These are phyloP conservation scores for Andrena haemorrhoa DNA, from an alignment of 2,888 invertebrate species.

Conservation along the genomic window DNA sequence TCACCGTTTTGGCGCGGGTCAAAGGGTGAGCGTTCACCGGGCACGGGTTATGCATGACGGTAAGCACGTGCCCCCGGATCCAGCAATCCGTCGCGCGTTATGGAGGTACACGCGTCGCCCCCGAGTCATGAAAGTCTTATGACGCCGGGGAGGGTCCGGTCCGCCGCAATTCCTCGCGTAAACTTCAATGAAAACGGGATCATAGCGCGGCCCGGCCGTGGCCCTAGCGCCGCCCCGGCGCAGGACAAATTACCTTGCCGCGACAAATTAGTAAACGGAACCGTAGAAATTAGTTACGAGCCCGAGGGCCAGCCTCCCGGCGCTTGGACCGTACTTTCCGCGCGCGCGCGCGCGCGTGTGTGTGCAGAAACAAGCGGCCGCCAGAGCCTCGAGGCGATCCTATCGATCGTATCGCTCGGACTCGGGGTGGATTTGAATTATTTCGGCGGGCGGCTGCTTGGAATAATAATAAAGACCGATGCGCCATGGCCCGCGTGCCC, in stretches of 20 bases:
- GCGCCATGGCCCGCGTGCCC: slow-evolving; percentile 5
- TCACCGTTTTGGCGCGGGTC: slow-evolving; percentile 69
- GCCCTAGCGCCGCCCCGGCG: slow-evolving; percentile 9
- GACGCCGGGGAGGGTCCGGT: slow-evolving; percentile 57
- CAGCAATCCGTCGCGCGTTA: slow-evolving; percentile 54
- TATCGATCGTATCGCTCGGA: slow-evolving; percentile 53
- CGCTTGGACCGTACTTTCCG: slow-evolving; percentile 13
- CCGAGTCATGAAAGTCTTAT: slow-evolving; percentile 75
- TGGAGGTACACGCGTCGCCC: slow-evolving; percentile 45
- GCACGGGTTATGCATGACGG: slow-evolving; percentile 57
- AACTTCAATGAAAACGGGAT: slow-evolving; percentile 74
- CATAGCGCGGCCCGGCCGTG: slow-evolving; percentile 12
- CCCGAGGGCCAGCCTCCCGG: slow-evolving; percentile 6
- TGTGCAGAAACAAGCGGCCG: slow-evolving; percentile 31
- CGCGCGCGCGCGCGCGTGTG: too few relatives aligned
- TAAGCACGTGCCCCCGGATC: slow-evolving; percentile 46
- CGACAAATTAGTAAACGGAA: slow-evolving; percentile 70
- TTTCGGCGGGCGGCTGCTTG: slow-evolving; percentile 40
- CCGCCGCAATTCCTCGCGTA: slow-evolving; percentile 66
- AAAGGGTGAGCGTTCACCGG: slow-evolving; percentile 75
- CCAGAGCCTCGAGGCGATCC: slow-evolving; percentile 28
- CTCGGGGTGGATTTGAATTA: slow-evolving; percentile 50
- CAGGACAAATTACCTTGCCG: slow-evolving; percentile 57
- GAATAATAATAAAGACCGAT: slow-evolving; percentile 57
- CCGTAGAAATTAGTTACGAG: slow-evolving; percentile 62